A percentile compares a stretch with the other conserved stretches of the same genome.
Evolutionary conservation across 2,888 invertebrate species (phyloP).

Genomic region (Drosophila nigricruria): DNA sequence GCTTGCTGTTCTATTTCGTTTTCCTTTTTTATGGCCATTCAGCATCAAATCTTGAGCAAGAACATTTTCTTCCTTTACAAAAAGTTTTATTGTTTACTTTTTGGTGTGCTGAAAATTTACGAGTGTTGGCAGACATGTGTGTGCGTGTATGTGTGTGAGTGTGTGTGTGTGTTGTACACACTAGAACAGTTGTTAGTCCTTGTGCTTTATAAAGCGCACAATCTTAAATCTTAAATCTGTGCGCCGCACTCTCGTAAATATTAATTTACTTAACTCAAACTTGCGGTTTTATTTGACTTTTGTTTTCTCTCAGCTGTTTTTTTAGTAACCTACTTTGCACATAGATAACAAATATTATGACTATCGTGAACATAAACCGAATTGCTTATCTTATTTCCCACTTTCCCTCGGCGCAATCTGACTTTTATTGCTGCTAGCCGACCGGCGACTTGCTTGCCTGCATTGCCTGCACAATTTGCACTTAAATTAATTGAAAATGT

Average conservation of each 20-base stretch:
- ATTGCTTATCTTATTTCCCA: conserved; percentile 18
- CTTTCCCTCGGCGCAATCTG: background rate
- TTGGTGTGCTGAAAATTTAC: conserved; percentile 66
- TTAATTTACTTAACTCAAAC: conserved; percentile 71
- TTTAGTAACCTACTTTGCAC: conserved; percentile 22
- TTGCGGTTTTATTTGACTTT: conserved; percentile 50
- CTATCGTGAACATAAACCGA: conserved; percentile 28
- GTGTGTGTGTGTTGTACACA: conserved; percentile 24
- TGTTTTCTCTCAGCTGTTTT: conserved; percentile 24
- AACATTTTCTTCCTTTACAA: conserved; percentile 37
- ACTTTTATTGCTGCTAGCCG: conserved; percentile 11
- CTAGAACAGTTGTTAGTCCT: conserved; percentile 34
- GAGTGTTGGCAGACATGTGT: conserved; percentile 26
- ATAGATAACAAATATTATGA: conserved; percentile 43
- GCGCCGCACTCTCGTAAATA: conserved; percentile 61
- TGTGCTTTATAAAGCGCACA: conserved; percentile 51
- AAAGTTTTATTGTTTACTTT: conserved; percentile 73
- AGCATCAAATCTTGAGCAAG: conserved; percentile 54
- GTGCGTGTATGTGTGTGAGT: conserved; percentile 6
- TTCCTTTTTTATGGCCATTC: conserved; percentile 56
- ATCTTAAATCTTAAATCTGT: conserved; percentile 55
- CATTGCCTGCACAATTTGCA: conserved; percentile 25
- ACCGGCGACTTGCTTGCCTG: background rate
- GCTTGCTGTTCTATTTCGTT: conserved; percentile 40
- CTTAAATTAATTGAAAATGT: conserved; percentile 30